Percentiles rank a stretch among this genome's conserved stretches.
Evolutionary conservation across 2,797 vertebrate species (phyloP).

Genomic region (Gila robusta): DNA sequence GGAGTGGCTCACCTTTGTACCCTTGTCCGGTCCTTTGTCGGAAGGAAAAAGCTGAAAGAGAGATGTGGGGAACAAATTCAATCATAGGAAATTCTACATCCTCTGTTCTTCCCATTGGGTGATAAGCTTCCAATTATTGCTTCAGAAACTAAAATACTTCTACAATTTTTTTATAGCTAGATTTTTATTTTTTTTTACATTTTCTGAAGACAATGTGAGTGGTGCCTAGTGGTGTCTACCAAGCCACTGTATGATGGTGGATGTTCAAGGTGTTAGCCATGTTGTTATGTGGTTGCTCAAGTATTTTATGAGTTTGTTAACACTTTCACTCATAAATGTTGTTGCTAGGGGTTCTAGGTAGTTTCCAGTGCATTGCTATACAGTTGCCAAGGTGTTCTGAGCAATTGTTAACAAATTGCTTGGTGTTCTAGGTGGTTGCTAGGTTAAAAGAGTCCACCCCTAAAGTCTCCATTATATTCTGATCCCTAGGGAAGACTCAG

Average conservation of each 20-base stretch:
- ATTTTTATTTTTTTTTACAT: neutral
- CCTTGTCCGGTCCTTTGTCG: slow-evolving; percentile 94
- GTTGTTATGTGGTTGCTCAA: neutral
- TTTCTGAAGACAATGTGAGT: neutral
- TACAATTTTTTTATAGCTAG: neutral
- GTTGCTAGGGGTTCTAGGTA: neutral
- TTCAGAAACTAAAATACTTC: slow-evolving; percentile 22
- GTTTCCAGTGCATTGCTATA: neutral
- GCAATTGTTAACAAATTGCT: neutral
- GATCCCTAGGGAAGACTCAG: neutral
- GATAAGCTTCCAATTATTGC: slow-evolving; percentile 16
- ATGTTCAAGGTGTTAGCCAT: neutral
- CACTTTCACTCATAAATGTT: neutral
- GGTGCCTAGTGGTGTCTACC: neutral
- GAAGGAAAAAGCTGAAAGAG: slow-evolving; percentile 90
- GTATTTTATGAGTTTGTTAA: neutral
- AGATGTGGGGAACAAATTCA: slow-evolving; percentile 59
- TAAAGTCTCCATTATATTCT: neutral
- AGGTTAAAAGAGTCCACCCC: neutral
- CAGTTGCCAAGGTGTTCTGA: neutral
- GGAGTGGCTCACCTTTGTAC: slow-evolving; percentile 87
- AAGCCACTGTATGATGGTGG: neutral
- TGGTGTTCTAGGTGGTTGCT: neutral
- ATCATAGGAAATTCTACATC: slow-evolving; percentile 75
- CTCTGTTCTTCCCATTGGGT: slow-evolving; percentile 50